These are phyloP conservation scores for Leptinotarsa rubiginosa DNA, from an alignment of 2,888 invertebrate species.

Conservation along the genomic window DNA sequence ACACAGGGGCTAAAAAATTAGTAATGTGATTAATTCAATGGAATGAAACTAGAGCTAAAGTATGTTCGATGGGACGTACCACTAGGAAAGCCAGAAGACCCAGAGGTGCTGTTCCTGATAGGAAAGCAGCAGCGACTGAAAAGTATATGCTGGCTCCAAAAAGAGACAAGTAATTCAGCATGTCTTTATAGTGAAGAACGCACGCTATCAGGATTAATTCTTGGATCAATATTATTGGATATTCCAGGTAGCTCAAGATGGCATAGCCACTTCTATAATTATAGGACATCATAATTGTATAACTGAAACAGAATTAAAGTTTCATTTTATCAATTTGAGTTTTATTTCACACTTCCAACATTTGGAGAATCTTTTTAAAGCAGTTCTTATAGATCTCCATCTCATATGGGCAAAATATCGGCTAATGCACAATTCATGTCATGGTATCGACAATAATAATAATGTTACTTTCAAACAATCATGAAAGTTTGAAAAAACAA, in stretches of 20 bases:
- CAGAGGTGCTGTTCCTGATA: slow-evolving; percentile 66
- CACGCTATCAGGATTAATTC: slow-evolving; percentile 79
- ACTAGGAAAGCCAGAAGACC: slow-evolving; percentile 72
- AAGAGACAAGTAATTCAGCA: slow-evolving; percentile 66
- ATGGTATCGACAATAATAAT: too few relatives aligned
- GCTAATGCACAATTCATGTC: too few relatives aligned
- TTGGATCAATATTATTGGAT: slow-evolving; percentile 83
- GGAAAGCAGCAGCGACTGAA: slow-evolving; percentile 65
- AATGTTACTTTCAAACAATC: too few relatives aligned
- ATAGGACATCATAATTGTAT: slow-evolving; percentile 84
- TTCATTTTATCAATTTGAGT: too few relatives aligned
- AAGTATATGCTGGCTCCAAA: slow-evolving; percentile 66
- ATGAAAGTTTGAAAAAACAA: too few relatives aligned
- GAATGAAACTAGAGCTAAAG: not conserved
- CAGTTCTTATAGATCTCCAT: too few relatives aligned
- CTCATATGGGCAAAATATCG: too few relatives aligned
- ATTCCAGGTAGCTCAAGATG: slow-evolving; percentile 84
- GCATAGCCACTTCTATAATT: slow-evolving; percentile 82
- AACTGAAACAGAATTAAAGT: slow-evolving; percentile 70
- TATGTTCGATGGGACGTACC: slow-evolving; percentile 67
- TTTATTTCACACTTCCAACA: too few relatives aligned
- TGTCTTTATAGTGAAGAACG: slow-evolving; percentile 76
- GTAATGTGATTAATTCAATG: not conserved
- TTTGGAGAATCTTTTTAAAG: too few relatives aligned
- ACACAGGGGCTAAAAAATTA: slow-evolving; percentile 74